A percentile compares a stretch with the other conserved stretches of the same genome.
These are phyloP conservation scores for Spilarctia lutea DNA, from an alignment of 2,888 invertebrate species.

Conservation along the genomic window DNA sequence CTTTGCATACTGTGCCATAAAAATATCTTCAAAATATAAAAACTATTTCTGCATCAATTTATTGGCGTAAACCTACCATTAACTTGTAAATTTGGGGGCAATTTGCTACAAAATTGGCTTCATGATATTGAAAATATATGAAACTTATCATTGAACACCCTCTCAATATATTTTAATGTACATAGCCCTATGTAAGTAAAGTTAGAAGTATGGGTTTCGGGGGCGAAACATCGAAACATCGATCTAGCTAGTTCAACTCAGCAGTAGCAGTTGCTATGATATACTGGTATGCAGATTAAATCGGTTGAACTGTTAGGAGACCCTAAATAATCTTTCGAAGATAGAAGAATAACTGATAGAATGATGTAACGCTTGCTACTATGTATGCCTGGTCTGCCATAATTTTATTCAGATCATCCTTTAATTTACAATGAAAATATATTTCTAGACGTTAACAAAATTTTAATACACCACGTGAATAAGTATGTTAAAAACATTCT, in stretches of 20 bases:
- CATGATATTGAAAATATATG: not conserved
- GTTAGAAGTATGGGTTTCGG: not conserved
- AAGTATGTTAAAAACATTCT: not conserved
- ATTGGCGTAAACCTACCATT: not conserved
- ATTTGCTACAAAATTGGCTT: not conserved
- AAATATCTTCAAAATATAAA: not conserved
- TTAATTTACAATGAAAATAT: not conserved
- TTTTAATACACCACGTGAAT: not conserved
- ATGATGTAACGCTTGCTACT: too few species aligned
- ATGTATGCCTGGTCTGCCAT: too few species aligned
- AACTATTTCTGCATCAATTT: slow-evolving; percentile 3
- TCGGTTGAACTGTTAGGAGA: too few species aligned
- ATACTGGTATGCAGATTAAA: too few species aligned
- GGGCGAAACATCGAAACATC: too few species aligned
- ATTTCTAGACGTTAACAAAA: not conserved
- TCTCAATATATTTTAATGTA: not conserved
- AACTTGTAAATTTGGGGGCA: not conserved
- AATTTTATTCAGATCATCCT: too few species aligned
- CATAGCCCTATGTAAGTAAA: not conserved
- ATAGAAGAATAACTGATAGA: too few species aligned
- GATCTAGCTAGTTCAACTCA: too few species aligned
- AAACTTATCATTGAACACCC: not conserved
- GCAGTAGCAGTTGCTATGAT: too few species aligned
- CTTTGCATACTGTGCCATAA: not conserved
- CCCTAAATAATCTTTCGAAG: too few species aligned